Evolutionary conservation across 2,113 vertebrate genomes (phyloP), one percentile per base, ranked within the genome.

Genomic region (Corythornis madagascariensis): DNA sequence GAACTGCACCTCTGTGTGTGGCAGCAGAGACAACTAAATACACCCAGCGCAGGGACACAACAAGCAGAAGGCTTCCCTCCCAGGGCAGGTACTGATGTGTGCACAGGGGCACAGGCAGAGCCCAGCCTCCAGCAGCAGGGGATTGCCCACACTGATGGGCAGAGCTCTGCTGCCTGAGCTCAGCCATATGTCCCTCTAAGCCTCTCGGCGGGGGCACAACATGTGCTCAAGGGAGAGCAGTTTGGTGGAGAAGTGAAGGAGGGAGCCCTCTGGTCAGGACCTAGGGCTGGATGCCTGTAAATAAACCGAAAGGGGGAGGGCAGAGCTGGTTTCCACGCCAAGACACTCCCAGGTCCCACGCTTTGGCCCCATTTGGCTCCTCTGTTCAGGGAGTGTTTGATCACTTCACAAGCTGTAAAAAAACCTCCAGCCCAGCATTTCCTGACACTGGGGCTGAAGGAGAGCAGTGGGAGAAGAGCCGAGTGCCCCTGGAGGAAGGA

Each of bases 181-280:
- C 31, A 4, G 57, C 69, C 81, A 5, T 22, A 2, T 29, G 70
- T 16, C 74, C 31, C 64, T n/a, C 63, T 48, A 20, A 85, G 75
- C 80, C 74, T 22, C 75, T 52, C 3, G 2, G 69, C 5, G 3
- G 76, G 70, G 71, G 52, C 70, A 29, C 70, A 5, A 3, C 1
- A 1, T 7, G 0, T 4, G 48, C 38, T 35, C 5, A 18, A 1
- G 3, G 56, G 70, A 65, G 29, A n/a, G 13, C 28, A 29, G 0
- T 2, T 26, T 8, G 35, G 59, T 11, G 10, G 50, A 45, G 40
- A 26, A 59, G 47, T 11, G 56, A 71, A 25, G 11, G 22, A 76
- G n/a, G 38, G 45, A 83, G 20, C 59, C 29, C n/a, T 18, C n/a
- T 1, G 6, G 28, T 18, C 3, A 1, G 35, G 71, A 38, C 10